Evolutionary conservation across 2,888 invertebrate genomes (phyloP).

Genomic region (Hofmannophila pseudospretella): DNA sequence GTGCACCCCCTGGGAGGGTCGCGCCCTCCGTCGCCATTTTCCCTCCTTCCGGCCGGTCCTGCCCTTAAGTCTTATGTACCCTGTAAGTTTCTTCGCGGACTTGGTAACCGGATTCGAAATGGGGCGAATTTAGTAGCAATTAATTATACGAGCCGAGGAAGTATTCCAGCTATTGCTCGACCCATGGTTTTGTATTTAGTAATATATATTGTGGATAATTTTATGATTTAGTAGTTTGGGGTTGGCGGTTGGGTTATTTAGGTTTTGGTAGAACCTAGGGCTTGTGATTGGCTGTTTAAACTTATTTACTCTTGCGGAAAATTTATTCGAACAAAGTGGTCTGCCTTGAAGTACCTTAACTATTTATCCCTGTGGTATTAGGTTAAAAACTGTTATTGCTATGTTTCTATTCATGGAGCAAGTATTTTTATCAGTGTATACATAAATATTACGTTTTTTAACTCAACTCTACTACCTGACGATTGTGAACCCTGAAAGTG

Average conservation of each 20-base stretch:
- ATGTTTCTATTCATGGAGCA: no score
- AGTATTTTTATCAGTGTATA: no score
- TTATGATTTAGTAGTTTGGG: conserved; percentile 43
- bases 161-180: conserved; percentile 46
- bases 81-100: conserved; percentile 77
- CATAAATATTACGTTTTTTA: no score
- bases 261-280: neutral
- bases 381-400: no score
- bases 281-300: no score
- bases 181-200: conserved; percentile 65
- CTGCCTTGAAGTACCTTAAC: no score
- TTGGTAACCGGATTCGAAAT: conserved; percentile 77
- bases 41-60: conserved; percentile 74
- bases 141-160: conserved; percentile 72
- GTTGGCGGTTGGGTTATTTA: conserved; percentile 16
- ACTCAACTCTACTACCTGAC: no score
- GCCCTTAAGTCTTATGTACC: conserved; percentile 78
- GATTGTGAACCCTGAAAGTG: no score
- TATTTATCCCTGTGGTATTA: no score
- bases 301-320: no score
- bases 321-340: no score
- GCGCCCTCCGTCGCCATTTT: conserved; percentile 71
- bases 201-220: conserved; percentile 59
- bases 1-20: conserved; percentile 53
- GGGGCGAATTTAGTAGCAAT: conserved; percentile 78